A percentile compares a stretch with the other conserved stretches of the same genome.
Conservation (phyloP, 2,888 invertebrate genomes). For the Pheosia tremula region DNA sequence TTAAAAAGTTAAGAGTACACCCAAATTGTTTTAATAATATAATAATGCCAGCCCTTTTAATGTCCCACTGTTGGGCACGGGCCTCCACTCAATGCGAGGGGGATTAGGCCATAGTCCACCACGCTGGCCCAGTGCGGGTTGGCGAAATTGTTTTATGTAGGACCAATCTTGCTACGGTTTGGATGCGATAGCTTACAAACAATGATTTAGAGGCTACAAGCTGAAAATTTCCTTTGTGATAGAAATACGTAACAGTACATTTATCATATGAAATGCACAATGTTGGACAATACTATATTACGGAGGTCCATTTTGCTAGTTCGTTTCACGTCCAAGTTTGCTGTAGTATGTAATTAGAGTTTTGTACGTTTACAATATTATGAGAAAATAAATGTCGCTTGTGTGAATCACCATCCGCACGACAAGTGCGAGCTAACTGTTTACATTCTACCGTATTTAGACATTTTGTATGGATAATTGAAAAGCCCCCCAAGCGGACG, state of each 20-base stretch:
- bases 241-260: slow-evolving; percentile 67
- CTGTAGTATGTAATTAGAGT: slow-evolving; percentile 65
- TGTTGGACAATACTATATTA: slow-evolving; percentile 80
- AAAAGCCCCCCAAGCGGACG: no score
- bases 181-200: slow-evolving; percentile 46
- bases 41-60: no score
- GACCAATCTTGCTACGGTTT: slow-evolving; percentile 61
- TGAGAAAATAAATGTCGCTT: slow-evolving; percentile 55
- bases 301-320: slow-evolving; percentile 75
- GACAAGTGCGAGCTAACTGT: no score
- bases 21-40: slow-evolving; percentile 40
- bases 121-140: no score
- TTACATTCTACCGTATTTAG: no score
- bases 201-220: slow-evolving; percentile 51
- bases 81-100: no score
- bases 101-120: no score
- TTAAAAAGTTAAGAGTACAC: slow-evolving; percentile 28
- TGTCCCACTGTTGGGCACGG: no score
- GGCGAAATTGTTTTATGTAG: slow-evolving; percentile 51
- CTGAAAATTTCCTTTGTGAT: slow-evolving; percentile 67
- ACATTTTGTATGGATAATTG: no score
- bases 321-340: slow-evolving; percentile 74
- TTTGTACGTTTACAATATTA: slow-evolving; percentile 65
- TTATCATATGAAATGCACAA: slow-evolving; percentile 70
- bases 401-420: slow-evolving; percentile 23